Base-by-base conservation (phyloP, 2,113 vertebrate species). In the Spea multiplicata region DNA sequence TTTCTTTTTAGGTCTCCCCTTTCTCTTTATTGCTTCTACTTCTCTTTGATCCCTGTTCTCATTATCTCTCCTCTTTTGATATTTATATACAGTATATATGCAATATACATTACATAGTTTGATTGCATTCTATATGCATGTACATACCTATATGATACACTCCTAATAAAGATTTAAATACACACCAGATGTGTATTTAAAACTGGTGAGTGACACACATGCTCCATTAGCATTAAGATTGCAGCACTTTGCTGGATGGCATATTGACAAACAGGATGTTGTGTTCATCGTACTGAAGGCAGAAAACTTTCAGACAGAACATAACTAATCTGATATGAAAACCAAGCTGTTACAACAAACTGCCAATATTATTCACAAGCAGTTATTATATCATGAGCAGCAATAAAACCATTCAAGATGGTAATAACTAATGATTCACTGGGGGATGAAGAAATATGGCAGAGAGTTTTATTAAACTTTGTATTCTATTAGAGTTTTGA, bases 261-360 rank as follows among this genome's bases (percentile, higher is more conserved):
- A 71, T 71, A 62, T 78, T 71, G 59, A 78, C 64, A 78, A 78
- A 78, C 67, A 71, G 55, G 55, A 52, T 71, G 75, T 64, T 66
- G 12, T 78, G 75, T 78, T 78, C 67, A 78, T 78, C 75, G 69
- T 78, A 78, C 62, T 78, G 67, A 52, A 70, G 57, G 75, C 46
- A 66, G 75, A 78, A 78, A 78, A 67, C 55, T 76, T 78, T 78
- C 75, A 62, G 75, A 76, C 71, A 78, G 57, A 78, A 78, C 67
- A 71, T 64, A 62, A 62, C 71, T 46, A 71, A 78, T 78, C 61
- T 78, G 67, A 78, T 78, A 78, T 70, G 55, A 78, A 17, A 71
- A 46, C 62, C 67, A 78, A 71, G 67, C 75, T 78, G 75, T 64
- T 78, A 78, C 55, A 64, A 62, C 67, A 78, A 78, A 49, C 66